These are phyloP conservation scores for Macroteleia sp. DNA, from an alignment of 2,888 invertebrate species.

Conservation along the genomic window DNA sequence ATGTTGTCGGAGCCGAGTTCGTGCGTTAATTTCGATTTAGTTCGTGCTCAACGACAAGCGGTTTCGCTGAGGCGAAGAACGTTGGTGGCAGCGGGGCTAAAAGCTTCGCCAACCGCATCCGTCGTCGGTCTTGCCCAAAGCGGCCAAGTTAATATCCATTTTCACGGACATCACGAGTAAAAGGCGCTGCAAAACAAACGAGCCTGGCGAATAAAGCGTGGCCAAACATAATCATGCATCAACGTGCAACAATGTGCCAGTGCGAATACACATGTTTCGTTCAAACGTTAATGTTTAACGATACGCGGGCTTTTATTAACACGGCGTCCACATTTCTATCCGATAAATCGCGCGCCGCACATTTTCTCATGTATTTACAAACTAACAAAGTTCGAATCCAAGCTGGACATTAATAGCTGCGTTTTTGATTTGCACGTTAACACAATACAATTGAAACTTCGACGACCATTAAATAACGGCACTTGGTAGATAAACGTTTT, in stretches of 20 bases:
- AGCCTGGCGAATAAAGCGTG: constrained; percentile 59
- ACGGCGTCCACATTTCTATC: constrained; percentile 27
- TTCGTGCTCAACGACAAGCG: constrained; percentile 59
- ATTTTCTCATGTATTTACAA: constrained; percentile 46
- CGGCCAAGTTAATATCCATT: constrained; percentile 70
- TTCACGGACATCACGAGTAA: constrained; percentile 61
- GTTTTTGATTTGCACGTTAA: constrained; percentile 31
- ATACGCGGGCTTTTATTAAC: constrained; percentile 51
- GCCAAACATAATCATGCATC: constrained; percentile 61
- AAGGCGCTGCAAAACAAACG: constrained; percentile 66
- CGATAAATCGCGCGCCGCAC: constrained; percentile 24
- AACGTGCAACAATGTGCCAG: constrained; percentile 48
- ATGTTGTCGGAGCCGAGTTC: constrained; percentile 44
- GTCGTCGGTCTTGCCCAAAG: constrained; percentile 61
- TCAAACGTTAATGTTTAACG: constrained; percentile 30
- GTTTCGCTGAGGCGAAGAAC: constrained; percentile 15
- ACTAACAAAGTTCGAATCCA: constrained; percentile 25
- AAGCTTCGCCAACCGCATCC: constrained; percentile 68
- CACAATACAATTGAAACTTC: constrained; percentile 4
- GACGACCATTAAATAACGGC: constrained; percentile 17
- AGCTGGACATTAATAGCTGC: constrained; percentile 13
- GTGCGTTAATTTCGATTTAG: constrained; percentile 64
- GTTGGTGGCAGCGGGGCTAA: constrained; percentile 58
- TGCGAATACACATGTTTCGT: background rate
- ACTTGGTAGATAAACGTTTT: too few species aligned